Base-by-base conservation (phyloP, 2,888 invertebrate genomes). In the Cataglyphis cursor region DNA sequence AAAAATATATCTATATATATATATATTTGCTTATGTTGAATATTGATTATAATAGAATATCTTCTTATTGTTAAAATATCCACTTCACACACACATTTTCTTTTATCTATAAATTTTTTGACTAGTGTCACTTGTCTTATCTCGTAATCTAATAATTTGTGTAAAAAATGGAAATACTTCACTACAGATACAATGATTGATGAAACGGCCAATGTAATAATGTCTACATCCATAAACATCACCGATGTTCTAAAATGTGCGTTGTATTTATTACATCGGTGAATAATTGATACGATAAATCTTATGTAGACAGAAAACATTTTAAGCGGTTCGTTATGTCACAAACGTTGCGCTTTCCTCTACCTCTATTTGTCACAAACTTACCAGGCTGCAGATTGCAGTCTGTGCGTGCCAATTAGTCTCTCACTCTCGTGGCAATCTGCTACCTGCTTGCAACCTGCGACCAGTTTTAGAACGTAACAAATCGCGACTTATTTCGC, bases 341-440 rank as follows among this genome's bases (percentile, higher is more conserved):
- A 74, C 72, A 74, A 62, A 64, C 75, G 72, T 74, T 70, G 65
- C 59, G 61, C 70, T 48, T 62, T 54, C 51, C 66, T 78, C 75
- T 54, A 86, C 86, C 87, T 83, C 75, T 88, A 88, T 88, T 83
- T 85, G 87, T 85, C 83, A 88, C 80, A 61, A 81, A 48, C 70
- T 73, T 82, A 82, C 80, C 82, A 82, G 82, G 73, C 76, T 57
- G 83, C 82, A 83, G 82, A 87, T 85, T 75, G 85, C 87, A 81
- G 83, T 70, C 81, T 62, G 81, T 59, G 81, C 76, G 65, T 72
- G 35, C 72, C 87, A 84, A 82, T 87, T 82, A 83, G 85, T 87
- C 87, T 81, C 44, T 72, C 87, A 83, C 44, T 72, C 74, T 59
- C 57, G 38, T 59, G 66, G 84, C 65, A 66, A 74, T 81, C 75